Percentiles rank a stretch among this genome's conserved stretches.
These are phyloP conservation scores for Grammomys dolichurus DNA, from an alignment of 2,113 vertebrate species.

Conservation along the genomic window DNA sequence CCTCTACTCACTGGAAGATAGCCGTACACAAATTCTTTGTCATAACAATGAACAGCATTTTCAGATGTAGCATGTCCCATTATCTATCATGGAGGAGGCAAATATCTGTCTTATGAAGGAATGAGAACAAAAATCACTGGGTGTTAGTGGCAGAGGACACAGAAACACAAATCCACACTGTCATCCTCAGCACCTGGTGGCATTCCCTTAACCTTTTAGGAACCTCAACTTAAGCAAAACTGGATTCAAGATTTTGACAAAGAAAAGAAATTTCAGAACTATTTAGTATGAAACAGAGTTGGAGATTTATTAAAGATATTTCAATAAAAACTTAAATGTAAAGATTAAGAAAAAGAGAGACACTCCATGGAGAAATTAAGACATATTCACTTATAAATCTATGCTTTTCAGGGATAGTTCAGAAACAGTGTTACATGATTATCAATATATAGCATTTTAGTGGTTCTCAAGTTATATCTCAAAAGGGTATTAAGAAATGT, in stretches of 20 bases:
- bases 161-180: no score
- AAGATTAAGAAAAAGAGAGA: background rate
- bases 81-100: background rate
- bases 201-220: background rate
- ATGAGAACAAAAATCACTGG: background rate
- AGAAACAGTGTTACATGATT: background rate
- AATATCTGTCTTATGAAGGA: background rate
- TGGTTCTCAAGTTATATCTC: background rate
- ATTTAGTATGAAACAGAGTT: background rate
- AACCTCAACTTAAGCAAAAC: background rate
- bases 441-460: background rate
- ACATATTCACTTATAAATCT: background rate
- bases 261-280: background rate
- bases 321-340: background rate
- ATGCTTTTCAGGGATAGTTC: background rate
- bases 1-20: background rate
- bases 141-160: background rate
- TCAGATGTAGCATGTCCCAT: background rate
- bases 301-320: background rate
- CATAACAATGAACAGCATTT: background rate
- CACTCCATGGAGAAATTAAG: background rate
- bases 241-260: background rate
- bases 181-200: background rate
- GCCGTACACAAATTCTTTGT: background rate
- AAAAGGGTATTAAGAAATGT: background rate